A percentile compares a stretch with the other conserved stretches of the same genome.
Evolutionary conservation across 2,888 invertebrate species (phyloP).

Genomic region (Tridacna crocea): DNA sequence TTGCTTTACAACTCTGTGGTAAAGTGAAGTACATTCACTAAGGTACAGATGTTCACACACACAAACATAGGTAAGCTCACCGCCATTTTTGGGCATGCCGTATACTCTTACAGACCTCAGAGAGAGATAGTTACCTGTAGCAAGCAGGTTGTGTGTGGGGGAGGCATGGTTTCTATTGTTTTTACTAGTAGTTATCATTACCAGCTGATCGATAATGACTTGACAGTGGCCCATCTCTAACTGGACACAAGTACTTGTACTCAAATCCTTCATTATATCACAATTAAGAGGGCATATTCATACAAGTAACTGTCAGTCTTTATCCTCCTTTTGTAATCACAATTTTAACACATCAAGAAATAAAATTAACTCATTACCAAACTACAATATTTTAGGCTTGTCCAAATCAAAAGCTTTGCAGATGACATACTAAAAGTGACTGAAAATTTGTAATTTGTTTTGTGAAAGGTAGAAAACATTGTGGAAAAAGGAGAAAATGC

Average conservation of each 20-base stretch:
- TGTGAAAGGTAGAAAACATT: no score
- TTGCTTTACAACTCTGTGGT: slow-evolving; percentile 18
- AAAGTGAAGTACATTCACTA: slow-evolving; percentile 2
- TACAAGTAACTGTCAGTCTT: no score
- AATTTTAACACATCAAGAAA: no score
- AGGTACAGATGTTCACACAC: not conserved
- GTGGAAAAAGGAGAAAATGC: not conserved
- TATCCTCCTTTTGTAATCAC: no score
- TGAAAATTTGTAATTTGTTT: no score
- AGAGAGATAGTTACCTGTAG: slow-evolving; percentile 37
- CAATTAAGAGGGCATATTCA: no score
- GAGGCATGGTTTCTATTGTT: slow-evolving; percentile 6
- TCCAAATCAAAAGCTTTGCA: no score
- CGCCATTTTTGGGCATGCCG: slow-evolving; percentile 76
- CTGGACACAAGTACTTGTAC: slow-evolving; percentile 4
- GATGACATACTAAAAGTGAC: no score
- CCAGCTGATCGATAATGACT: not conserved
- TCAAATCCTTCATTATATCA: not conserved
- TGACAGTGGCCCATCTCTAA: not conserved
- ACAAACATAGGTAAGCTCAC: slow-evolving; percentile 5
- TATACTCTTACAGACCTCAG: slow-evolving; percentile 60
- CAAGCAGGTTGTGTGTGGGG: not conserved
- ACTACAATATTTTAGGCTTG: no score
- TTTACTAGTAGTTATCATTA: slow-evolving; percentile 2
- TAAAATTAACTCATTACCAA: no score